Conservation (phyloP, 92 coral and sea anemone species). For the Epizoanthus ramosus region DNA sequence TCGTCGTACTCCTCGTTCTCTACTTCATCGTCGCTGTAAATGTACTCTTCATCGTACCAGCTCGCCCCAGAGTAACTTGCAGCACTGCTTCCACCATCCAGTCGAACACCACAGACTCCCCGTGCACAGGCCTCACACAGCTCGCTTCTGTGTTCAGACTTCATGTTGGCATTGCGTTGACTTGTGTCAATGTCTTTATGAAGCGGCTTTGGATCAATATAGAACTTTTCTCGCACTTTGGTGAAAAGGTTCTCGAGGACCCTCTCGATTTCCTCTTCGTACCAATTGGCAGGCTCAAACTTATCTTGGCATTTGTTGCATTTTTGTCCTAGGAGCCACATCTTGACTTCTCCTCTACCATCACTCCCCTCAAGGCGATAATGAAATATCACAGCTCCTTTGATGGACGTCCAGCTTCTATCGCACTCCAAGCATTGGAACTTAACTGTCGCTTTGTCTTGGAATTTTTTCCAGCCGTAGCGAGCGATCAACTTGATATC, state of each 20-base stretch:
- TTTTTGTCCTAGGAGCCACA: slow-evolving; percentile 35
- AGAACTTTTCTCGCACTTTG: slow-evolving; percentile 37
- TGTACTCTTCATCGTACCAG: background rate
- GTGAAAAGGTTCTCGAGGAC: slow-evolving; percentile 4
- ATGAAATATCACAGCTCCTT: slow-evolving; percentile 39
- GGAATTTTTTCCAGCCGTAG: slow-evolving; percentile 26
- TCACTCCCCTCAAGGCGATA: background rate
- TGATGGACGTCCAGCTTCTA: slow-evolving; percentile 29
- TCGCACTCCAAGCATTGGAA: slow-evolving; percentile 22
- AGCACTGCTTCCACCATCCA: background rate
- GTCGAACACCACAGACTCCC: slow-evolving; percentile 22
- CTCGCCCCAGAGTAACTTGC: background rate
- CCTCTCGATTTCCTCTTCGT: slow-evolving; percentile 6
- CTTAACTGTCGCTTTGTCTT: slow-evolving; percentile 17
- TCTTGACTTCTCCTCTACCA: slow-evolving; percentile 7
- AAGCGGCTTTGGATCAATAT: background rate
- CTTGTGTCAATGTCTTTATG: background rate
- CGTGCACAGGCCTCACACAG: slow-evolving; percentile 38
- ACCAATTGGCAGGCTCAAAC: slow-evolving; percentile 28
- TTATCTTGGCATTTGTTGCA: background rate
- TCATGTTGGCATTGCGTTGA: slow-evolving; percentile 30
- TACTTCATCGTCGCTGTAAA: background rate
- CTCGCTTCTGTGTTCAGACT: slow-evolving; percentile 24
- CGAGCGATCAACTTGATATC: slow-evolving; percentile 5
- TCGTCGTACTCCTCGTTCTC: background rate